phyloP scores from a whole-genome alignment of 1,140 invertebrate species.

The Colletes latitarsis region DNA sequence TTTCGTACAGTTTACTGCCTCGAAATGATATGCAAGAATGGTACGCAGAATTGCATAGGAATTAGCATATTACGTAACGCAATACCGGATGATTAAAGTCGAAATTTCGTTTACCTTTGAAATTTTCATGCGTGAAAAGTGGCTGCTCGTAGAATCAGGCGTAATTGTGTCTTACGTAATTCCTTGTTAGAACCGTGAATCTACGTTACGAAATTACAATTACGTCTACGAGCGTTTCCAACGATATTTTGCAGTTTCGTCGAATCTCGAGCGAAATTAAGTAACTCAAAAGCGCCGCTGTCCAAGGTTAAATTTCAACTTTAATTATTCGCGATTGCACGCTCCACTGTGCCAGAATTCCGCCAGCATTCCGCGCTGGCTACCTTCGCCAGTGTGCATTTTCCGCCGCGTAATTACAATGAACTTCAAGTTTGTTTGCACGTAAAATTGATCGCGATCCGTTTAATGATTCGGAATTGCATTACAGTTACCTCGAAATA shows the following conservation, averaged over 20 bases:
- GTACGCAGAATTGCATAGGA: neutral
- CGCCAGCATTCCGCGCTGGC: neutral
- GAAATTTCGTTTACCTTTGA: neutral
- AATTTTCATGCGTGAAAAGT: neutral
- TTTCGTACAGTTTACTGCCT: neutral
- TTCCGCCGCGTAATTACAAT: slow-evolving; percentile 30
- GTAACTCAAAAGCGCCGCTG: slow-evolving; percentile 6
- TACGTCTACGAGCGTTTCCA: neutral
- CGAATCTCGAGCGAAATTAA: slow-evolving; percentile 24
- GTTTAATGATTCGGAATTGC: neutral
- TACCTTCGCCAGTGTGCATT: neutral
- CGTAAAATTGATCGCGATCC: slow-evolving; percentile 37
- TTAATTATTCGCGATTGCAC: slow-evolving; percentile 42
- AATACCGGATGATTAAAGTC: slow-evolving; percentile 2
- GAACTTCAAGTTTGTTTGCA: slow-evolving; percentile 52
- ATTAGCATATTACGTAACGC: slow-evolving; percentile 9
- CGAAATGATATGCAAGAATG: neutral
- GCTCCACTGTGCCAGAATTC: slow-evolving; percentile 28
- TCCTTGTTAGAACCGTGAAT: neutral
- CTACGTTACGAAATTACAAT: neutral
- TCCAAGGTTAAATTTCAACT: slow-evolving; percentile 40
- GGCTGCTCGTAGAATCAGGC: neutral
- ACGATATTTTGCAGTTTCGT: neutral
- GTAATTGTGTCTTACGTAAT: neutral
- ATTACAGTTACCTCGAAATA: too few species aligned